A percentile compares a stretch with the other conserved stretches of the same genome.
Conservation (phyloP, 2,113 vertebrate genomes). For the Romanogobio albipinnatus region DNA sequence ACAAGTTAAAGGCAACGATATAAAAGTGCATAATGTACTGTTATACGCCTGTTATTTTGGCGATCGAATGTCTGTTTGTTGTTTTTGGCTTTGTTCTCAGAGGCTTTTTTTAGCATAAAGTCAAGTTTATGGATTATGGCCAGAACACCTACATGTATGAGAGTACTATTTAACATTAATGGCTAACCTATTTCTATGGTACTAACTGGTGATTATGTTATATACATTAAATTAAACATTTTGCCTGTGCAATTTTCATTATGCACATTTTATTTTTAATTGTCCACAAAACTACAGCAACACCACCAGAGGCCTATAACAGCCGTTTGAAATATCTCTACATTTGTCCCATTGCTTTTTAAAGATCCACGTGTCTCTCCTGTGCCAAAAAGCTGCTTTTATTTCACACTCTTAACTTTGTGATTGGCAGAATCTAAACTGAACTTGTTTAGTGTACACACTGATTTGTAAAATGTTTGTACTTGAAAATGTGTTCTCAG, state of each 20-base stretch:
- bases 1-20: background rate
- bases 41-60: conserved; percentile 39
- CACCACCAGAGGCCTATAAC: background rate
- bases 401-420: background rate
- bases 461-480: background rate
- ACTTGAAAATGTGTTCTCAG: background rate
- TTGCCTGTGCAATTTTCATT: background rate
- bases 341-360: background rate
- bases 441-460: background rate
- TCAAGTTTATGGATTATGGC: background rate
- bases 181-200: background rate
- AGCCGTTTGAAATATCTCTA: background rate
- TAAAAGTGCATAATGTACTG: conserved; percentile 2
- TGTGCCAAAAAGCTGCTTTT: no score
- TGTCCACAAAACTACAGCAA: background rate
- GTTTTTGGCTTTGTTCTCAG: conserved; percentile 1
- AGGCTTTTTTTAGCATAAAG: background rate
- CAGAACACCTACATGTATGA: background rate
- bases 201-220: background rate
- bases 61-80: background rate
- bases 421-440: background rate
- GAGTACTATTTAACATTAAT: background rate
- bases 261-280: background rate
- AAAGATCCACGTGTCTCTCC: background rate
- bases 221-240: background rate